phyloP scores from a whole-genome alignment of 1,140 invertebrate genomes.

The Cardiocondyla obscurior region DNA sequence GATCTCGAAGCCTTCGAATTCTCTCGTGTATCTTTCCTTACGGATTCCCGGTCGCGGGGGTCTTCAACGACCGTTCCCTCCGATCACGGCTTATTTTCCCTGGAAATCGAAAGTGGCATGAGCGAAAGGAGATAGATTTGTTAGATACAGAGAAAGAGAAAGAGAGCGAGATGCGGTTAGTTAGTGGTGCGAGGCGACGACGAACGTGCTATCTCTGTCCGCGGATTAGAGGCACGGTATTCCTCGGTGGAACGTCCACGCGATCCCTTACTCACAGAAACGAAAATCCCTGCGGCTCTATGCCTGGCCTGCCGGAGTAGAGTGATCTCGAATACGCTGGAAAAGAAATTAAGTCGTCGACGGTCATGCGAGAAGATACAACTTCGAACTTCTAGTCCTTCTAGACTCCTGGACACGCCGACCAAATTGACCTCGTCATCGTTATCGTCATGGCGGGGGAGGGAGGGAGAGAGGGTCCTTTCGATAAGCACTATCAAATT shows the following conservation, averaged over 20 bases:
- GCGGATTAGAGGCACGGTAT: neutral
- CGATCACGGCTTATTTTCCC: neutral
- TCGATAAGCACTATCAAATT: neutral
- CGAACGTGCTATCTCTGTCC: conserved; percentile 46
- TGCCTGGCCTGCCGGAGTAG: conserved; percentile 70
- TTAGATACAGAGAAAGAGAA: neutral
- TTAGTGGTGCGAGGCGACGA: conserved; percentile 27
- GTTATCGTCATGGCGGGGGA: neutral
- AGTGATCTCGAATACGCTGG: conserved; percentile 77
- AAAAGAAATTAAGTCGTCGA: conserved; percentile 71
- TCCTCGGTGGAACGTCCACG: neutral
- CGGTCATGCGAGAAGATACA: conserved; percentile 39
- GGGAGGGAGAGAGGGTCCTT: neutral
- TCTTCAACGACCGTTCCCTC: no score
- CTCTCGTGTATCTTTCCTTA: neutral
- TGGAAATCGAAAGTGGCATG: conserved; percentile 1
- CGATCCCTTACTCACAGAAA: conserved; percentile 79
- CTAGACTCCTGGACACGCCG: no score
- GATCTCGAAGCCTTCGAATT: neutral
- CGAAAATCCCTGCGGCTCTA: conserved; percentile 72
- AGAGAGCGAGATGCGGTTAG: conserved; percentile 37
- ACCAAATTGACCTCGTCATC: no score
- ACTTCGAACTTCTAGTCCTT: no score
- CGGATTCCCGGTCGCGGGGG: no score
- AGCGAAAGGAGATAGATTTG: neutral